A percentile compares a stretch with the other conserved stretches of the same genome.
phyloP scores from a whole-genome alignment of 2,113 vertebrate species.

The Mixornis gularis region DNA sequence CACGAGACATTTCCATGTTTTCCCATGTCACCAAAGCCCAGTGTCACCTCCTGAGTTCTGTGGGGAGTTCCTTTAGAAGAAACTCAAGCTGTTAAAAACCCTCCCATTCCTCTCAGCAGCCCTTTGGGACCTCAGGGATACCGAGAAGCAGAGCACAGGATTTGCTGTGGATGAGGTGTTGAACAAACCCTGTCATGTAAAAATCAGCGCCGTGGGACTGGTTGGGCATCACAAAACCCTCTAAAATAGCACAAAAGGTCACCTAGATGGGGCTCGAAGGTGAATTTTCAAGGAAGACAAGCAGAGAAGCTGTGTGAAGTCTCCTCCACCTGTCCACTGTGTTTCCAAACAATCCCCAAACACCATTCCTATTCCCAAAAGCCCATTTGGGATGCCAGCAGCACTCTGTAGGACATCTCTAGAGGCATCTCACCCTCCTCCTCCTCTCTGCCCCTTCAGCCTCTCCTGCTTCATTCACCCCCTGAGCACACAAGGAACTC shows the following conservation, averaged over 20 bases:
- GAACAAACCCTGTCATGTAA: neutral
- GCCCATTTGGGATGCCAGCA: accelerated
- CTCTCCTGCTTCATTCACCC: neutral
- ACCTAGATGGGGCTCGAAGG: accelerated
- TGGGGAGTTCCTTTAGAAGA: neutral
- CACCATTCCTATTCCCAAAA: neutral
- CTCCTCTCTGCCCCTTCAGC: neutral
- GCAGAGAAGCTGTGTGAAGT: neutral
- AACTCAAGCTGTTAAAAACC: neutral
- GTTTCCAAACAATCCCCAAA: neutral
- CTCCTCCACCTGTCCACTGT: accelerated
- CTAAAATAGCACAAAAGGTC: accelerated
- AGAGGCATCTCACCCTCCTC: neutral
- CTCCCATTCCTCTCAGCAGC: neutral
- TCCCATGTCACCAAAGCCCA: neutral
- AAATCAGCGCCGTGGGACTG: accelerated
- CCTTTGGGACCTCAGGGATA: accelerated
- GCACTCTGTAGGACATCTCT: neutral
- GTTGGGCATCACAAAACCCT: neutral
- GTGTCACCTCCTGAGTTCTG: neutral
- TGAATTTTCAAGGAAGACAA: neutral
- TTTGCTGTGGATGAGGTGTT: neutral
- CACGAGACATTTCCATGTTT: neutral
- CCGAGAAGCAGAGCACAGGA: accelerated
- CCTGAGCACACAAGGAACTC: accelerated